These are phyloP conservation scores for Chrysotoxum bicinctum DNA, from an alignment of 2,888 invertebrate species.

Conservation along the genomic window DNA sequence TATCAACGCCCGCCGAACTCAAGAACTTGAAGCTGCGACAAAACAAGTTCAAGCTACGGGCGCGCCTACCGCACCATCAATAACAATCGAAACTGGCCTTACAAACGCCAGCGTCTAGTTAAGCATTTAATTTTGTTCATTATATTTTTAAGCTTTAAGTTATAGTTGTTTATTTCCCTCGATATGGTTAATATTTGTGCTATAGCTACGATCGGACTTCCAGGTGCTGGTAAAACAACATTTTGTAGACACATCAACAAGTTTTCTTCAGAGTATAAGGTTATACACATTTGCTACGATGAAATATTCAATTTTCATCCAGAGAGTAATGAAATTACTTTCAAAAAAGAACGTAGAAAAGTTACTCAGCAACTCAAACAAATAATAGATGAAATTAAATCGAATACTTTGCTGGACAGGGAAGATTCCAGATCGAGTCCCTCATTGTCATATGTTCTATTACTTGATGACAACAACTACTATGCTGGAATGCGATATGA, in stretches of 20 bases:
- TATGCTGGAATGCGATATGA: slow-evolving; percentile 80
- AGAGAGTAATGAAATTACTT: slow-evolving; percentile 21
- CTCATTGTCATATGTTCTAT: slow-evolving; percentile 72
- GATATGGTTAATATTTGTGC: slow-evolving; percentile 77
- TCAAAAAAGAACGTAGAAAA: slow-evolving; percentile 74
- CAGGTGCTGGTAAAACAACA: slow-evolving; percentile 78
- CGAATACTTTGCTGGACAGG: background rate
- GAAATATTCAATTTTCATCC: slow-evolving; percentile 71
- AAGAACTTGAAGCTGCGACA: slow-evolving; percentile 77
- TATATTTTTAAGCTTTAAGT: slow-evolving; percentile 35
- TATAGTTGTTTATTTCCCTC: background rate
- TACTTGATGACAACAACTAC: slow-evolving; percentile 80
- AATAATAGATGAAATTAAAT: slow-evolving; percentile 66
- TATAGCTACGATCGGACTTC: slow-evolving; percentile 78
- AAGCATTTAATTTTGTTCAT: slow-evolving; percentile 6
- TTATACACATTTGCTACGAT: slow-evolving; percentile 79
- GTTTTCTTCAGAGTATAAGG: slow-evolving; percentile 67
- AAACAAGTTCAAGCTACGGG: slow-evolving; percentile 74
- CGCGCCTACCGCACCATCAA: slow-evolving; percentile 31
- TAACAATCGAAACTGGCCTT: slow-evolving; percentile 5
- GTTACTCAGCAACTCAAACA: slow-evolving; percentile 73
- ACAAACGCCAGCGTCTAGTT: slow-evolving; percentile 17
- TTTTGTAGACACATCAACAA: slow-evolving; percentile 75
- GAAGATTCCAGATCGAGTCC: slow-evolving; percentile 15
- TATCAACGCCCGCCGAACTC: slow-evolving; percentile 78